phyloP scores from a whole-genome alignment of 2,797 vertebrate genomes.

The Hydrophis major region DNA sequence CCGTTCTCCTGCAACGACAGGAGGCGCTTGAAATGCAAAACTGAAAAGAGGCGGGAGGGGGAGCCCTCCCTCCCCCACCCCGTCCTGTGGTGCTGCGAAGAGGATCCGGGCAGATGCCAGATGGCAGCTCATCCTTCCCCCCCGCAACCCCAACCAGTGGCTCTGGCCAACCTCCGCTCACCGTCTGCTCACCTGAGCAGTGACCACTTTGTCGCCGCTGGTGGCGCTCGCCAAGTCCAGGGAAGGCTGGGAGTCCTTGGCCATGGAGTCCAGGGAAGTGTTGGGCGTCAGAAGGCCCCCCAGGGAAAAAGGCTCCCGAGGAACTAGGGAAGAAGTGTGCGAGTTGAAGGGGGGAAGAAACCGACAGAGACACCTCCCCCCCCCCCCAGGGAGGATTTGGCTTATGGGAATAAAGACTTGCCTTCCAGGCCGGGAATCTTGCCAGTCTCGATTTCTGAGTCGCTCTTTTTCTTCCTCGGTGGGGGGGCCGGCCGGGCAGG shows the following conservation, averaged over 20 bases:
- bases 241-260: conserved; percentile 93
- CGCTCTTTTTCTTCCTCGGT: conserved; percentile 84
- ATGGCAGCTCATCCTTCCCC: background rate
- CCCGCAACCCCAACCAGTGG: too few species aligned
- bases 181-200: conserved; percentile 83
- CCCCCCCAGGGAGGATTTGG: background rate
- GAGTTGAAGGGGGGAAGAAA: background rate
- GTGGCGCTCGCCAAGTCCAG: conserved; percentile 96
- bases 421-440: conserved; percentile 85
- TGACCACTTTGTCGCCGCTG: conserved; percentile 95
- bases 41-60: background rate
- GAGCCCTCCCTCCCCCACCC: background rate
- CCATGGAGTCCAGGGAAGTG: conserved; percentile 78
- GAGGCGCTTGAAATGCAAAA: background rate
- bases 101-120: background rate
- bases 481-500: conserved; percentile 85
- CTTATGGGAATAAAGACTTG: conserved; percentile 55
- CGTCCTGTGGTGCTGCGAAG: background rate
- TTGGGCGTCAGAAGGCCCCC: conserved; percentile 84
- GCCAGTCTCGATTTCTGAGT: conserved; percentile 78
- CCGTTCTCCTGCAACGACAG: conserved; percentile 85
- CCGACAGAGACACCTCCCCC: background rate
- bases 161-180: background rate
- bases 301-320: conserved; percentile 74
- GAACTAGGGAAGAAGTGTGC: conserved; percentile 65